phyloP scores from a whole-genome alignment of 2,888 invertebrate genomes.

The Acanthosepion esculentum region DNA sequence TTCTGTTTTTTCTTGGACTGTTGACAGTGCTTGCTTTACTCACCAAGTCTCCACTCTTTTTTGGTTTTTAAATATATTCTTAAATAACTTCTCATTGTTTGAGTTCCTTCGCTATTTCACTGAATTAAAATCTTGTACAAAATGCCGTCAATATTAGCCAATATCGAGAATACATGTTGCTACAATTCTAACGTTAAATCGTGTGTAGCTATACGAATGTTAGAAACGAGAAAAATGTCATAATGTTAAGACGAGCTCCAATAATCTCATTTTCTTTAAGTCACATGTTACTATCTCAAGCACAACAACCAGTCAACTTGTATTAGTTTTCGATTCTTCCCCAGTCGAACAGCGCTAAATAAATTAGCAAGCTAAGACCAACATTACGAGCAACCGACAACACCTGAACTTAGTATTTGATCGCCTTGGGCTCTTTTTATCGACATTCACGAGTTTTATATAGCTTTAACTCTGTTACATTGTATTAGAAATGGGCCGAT shows the following conservation, averaged over 20 bases:
- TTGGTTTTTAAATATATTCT: background rate
- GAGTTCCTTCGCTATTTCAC: background rate
- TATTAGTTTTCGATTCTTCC: background rate
- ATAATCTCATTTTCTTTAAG: background rate
- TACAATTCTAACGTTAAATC: background rate
- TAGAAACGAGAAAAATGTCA: background rate
- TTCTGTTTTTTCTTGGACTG: too few relatives aligned
- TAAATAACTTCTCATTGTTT: background rate
- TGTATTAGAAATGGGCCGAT: background rate
- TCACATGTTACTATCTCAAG: background rate
- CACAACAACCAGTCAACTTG: background rate
- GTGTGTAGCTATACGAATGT: background rate
- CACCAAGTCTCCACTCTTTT: too few relatives aligned
- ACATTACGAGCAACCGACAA: background rate
- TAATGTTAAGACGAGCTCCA: background rate
- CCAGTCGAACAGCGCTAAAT: background rate
- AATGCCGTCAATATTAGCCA: background rate
- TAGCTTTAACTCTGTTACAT: background rate
- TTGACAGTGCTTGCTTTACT: too few relatives aligned
- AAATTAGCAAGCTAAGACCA: background rate
- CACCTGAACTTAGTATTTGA: background rate
- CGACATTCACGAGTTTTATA: background rate
- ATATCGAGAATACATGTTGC: background rate
- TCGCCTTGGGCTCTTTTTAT: background rate
- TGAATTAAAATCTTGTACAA: background rate